phyloP scores from a whole-genome alignment of 2,797 vertebrate species.

The Rhinatrema bivittatum region DNA sequence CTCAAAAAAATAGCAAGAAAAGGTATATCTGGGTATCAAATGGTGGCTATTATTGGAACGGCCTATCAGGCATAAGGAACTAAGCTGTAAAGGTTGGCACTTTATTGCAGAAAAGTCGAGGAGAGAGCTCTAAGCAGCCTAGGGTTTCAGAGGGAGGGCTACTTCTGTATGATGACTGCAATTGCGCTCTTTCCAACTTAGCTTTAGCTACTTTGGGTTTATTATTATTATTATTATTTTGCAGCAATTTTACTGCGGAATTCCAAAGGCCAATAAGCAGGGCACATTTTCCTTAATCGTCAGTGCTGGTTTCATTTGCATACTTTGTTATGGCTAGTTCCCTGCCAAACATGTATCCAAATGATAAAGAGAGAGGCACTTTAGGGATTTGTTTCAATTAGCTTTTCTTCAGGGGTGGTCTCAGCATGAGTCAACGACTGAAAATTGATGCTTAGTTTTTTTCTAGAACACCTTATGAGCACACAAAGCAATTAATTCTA shows the following conservation, averaged over 20 bases:
- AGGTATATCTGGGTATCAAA: too few relatives aligned
- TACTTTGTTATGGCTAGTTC: conserved; percentile 41
- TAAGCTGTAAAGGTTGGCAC: too few relatives aligned
- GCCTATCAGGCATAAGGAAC: too few relatives aligned
- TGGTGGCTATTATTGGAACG: too few relatives aligned
- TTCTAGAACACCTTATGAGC: conserved; percentile 47
- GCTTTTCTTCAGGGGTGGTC: conserved; percentile 56
- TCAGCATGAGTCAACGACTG: conserved; percentile 46
- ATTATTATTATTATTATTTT: not conserved
- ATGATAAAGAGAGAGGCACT: conserved; percentile 46
- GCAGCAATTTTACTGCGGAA: conserved; percentile 18
- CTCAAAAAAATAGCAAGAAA: too few relatives aligned
- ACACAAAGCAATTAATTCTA: conserved; percentile 45
- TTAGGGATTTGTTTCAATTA: conserved; percentile 46
- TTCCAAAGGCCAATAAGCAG: conserved; percentile 25
- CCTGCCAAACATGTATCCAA: conserved; percentile 46
- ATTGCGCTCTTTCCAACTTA: too few relatives aligned
- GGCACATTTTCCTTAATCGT: conserved; percentile 30
- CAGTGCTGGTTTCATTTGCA: conserved; percentile 39
- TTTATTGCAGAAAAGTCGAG: too few relatives aligned
- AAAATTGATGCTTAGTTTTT: conserved; percentile 48
- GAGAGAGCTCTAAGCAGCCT: too few relatives aligned
- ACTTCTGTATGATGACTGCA: too few relatives aligned
- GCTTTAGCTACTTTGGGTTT: too few relatives aligned
- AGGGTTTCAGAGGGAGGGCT: too few relatives aligned